phyloP scores from a whole-genome alignment of 2,888 invertebrate genomes.

The Ptychoptera contaminata region DNA sequence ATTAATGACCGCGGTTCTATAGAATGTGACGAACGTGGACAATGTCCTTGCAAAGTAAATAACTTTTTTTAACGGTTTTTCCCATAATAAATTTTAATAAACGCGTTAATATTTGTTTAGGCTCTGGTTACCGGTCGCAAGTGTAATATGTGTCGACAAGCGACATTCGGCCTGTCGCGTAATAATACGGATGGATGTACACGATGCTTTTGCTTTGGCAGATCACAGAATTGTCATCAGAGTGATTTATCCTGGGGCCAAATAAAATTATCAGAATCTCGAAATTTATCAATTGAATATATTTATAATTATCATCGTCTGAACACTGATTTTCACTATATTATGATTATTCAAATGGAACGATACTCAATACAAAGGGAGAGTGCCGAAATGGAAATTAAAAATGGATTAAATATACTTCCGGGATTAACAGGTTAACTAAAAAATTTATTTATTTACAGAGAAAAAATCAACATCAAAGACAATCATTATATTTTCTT shows the following conservation, averaged over 20 bases:
- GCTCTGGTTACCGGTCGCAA: slow-evolving; percentile 67
- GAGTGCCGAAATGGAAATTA: slow-evolving; percentile 33
- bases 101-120: slow-evolving; percentile 30
- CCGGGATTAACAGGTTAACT: slow-evolving; percentile 32
- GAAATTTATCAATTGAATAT: slow-evolving; percentile 32
- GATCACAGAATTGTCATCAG: slow-evolving; percentile 64
- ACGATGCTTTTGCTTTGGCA: slow-evolving; percentile 90
- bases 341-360: slow-evolving; percentile 23
- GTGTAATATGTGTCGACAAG: slow-evolving; percentile 68
- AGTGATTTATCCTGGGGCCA: slow-evolving; percentile 72
- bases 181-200: slow-evolving; percentile 79
- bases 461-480: too few relatives aligned
- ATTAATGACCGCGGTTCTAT: slow-evolving; percentile 42
- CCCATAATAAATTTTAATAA: neutral
- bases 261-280: slow-evolving; percentile 42
- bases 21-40: slow-evolving; percentile 55
- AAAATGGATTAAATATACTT: slow-evolving; percentile 44
- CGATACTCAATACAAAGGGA: slow-evolving; percentile 23
- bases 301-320: slow-evolving; percentile 7
- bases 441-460: too few relatives aligned
- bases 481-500: slow-evolving; percentile 24
- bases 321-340: neutral
- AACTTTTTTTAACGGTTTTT: neutral
- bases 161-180: slow-evolving; percentile 70
- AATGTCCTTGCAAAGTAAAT: slow-evolving; percentile 77